Evolutionary conservation across 2,888 invertebrate genomes (phyloP).

Genomic region (Drosophila mulleri): DNA sequence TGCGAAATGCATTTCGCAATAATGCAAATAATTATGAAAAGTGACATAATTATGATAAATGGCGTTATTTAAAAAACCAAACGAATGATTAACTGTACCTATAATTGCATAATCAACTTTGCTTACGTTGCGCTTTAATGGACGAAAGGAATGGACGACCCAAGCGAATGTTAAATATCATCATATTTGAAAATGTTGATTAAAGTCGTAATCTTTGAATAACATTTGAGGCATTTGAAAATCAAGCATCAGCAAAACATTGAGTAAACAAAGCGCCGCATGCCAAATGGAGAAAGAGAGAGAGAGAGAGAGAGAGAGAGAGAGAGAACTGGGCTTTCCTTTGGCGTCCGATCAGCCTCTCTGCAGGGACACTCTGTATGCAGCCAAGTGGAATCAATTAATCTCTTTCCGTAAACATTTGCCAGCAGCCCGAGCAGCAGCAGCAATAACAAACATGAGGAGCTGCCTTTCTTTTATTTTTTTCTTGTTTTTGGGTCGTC

Average conservation of each 20-base stretch:
- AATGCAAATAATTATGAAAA: constrained; percentile 36
- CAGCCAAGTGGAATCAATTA: constrained; percentile 81
- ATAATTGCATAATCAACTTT: constrained; percentile 33
- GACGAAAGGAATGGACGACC: background rate
- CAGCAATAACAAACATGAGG: constrained; percentile 46
- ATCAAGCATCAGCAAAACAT: constrained; percentile 23
- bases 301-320: too few relatives aligned
- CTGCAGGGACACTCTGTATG: constrained; percentile 71
- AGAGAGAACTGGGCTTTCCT: background rate
- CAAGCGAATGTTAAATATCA: background rate
- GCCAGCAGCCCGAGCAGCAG: constrained; percentile 53
- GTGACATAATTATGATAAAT: constrained; percentile 46
- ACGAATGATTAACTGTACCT: constrained; percentile 31
- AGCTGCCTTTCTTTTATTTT: constrained; percentile 14
- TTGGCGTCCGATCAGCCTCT: constrained; percentile 26
- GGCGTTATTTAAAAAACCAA: constrained; percentile 14
- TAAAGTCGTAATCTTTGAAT: background rate
- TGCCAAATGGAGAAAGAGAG: too few relatives aligned
- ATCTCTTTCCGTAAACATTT: constrained; percentile 79
- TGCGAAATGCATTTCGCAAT: constrained; percentile 15
- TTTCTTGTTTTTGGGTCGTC: constrained; percentile 35
- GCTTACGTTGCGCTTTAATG: constrained; percentile 13
- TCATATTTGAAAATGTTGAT: background rate
- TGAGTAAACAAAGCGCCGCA: too few relatives aligned
- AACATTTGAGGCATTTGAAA: background rate